Evolutionary conservation across 2,797 vertebrate genomes (phyloP), one percentile per base, ranked within the genome.

Genomic region (Spatula versicolor): DNA sequence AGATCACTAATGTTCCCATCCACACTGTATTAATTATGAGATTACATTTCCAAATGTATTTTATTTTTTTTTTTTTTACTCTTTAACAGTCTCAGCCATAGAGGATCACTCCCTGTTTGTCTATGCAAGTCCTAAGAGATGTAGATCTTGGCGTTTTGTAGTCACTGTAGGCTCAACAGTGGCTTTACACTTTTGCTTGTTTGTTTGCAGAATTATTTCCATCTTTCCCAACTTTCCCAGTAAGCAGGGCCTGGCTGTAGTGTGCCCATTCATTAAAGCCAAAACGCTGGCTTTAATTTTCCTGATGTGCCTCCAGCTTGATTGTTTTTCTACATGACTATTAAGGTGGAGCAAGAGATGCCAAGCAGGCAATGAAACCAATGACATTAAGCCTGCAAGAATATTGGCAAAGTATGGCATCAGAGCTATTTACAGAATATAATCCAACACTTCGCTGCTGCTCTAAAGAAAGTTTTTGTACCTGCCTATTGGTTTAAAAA

Each of bases 241-340:
- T 67, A 83, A 96, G 75, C 48, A 86, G 25, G 18, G 28, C 55
- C 58, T 79, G 74, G 55, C 90, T 81, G 25, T 43, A 76, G 26
- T 11, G 20, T 50, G 55, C 46, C 16, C 74, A 75, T 72, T 88
- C 73, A 82, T 26, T 52, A 28, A 52, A 52, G 37, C 18, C 60
- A 46, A 62, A 86, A 93, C 90, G 62, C 63, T 95, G 93, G n/a
- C 35, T 83, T 84, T 90, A 72, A 63, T 90, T 97, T 94, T 83
- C 72, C 77, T 96, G 63, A 81, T 94, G 82, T 66, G 35, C 83
- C 93, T 95, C 94, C 78, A 88, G 82, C 95, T 39, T 86, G n/a
- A 69, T 92, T 81, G 67, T 13, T 93, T 84, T 88, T 45, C 83
- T 81, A 37, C 28, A 19, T 83, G 63, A 58, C 17, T 55, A 3